Conservation (phyloP, 2,888 invertebrate species). For the Brachyptera risi region DNA sequence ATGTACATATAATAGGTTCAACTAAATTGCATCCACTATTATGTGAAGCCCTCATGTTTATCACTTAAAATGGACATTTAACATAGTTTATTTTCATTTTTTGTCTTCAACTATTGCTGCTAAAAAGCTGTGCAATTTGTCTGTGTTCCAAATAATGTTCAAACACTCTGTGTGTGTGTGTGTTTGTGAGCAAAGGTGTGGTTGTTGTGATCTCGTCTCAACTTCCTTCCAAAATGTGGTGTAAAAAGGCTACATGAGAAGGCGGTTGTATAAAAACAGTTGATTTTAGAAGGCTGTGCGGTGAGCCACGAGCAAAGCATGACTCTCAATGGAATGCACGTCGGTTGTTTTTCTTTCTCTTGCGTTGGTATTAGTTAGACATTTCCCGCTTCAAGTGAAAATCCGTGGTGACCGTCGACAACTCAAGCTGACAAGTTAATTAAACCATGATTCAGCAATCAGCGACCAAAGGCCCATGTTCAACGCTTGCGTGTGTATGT, state of each 20-base stretch:
- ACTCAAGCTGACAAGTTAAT: constrained; percentile 20
- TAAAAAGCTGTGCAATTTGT: not conserved
- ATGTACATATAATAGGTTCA: no score
- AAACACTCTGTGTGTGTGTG: not conserved
- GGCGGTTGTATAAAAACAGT: no score
- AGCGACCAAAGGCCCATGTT: not conserved
- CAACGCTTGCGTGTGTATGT: not conserved
- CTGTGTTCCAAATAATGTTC: not conserved
- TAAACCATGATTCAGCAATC: constrained; percentile 22
- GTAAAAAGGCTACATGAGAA: not conserved
- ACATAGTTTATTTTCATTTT: not conserved
- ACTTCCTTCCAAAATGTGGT: not conserved
- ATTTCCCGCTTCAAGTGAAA: not conserved
- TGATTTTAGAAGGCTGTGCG: no score
- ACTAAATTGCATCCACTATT: not conserved
- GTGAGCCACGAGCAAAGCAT: not conserved
- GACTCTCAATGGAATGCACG: not conserved
- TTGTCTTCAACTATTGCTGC: not conserved
- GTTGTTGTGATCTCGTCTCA: constrained; percentile 6
- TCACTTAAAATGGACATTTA: not conserved
- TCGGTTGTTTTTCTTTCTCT: not conserved
- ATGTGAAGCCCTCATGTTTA: not conserved
- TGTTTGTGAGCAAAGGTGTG: not conserved
- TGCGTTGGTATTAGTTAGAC: not conserved
- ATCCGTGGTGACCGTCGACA: not conserved